Evolutionary conservation across 2,113 vertebrate species (phyloP).

Genomic region (Brachyhypopomus occidentalis): DNA sequence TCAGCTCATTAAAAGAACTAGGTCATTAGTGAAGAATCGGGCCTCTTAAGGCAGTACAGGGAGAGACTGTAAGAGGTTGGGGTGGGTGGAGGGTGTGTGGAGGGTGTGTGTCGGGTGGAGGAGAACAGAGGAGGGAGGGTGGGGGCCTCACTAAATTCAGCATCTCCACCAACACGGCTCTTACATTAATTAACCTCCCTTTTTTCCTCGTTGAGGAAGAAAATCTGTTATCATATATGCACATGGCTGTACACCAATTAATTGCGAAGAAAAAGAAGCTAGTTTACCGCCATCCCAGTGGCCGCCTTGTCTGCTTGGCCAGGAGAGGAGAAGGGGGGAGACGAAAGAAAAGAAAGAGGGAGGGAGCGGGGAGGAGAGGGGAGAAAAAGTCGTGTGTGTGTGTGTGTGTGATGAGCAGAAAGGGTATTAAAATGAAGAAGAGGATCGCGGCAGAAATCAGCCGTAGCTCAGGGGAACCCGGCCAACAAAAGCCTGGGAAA

Average conservation of each 20-base stretch:
- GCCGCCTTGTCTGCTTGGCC: constrained; percentile 85
- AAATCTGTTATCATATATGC: constrained; percentile 87
- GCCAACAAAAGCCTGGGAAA: constrained; percentile 96
- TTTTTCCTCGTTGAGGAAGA: constrained; percentile 86
- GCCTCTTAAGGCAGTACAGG: constrained; percentile 94
- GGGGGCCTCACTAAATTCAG: constrained; percentile 91
- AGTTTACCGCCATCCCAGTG: constrained; percentile 88
- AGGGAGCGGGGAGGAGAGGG: constrained; percentile 20
- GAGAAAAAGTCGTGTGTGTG: constrained; percentile 87
- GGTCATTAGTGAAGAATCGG: constrained; percentile 99
- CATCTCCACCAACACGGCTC: constrained; percentile 90
- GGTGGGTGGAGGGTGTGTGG: constrained; percentile 72
- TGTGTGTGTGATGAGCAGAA: constrained; percentile 97
- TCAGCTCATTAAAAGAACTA: constrained; percentile 99
- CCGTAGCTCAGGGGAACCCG: constrained; percentile 91
- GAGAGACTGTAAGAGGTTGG: constrained; percentile 75
- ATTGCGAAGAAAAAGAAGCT: constrained; percentile 81
- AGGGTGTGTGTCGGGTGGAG: constrained; percentile 75
- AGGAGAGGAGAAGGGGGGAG: constrained; percentile 70
- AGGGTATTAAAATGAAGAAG: constrained; percentile 99
- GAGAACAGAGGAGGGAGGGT: constrained; percentile 55
- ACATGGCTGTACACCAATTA: constrained; percentile 95
- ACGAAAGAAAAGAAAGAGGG: constrained; percentile 65
- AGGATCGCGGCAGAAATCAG: constrained; percentile 98
- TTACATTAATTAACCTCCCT: constrained; percentile 99